Evolutionary conservation across 2,888 invertebrate species (phyloP).

Genomic region (Marasmarcha lunaedactyla): DNA sequence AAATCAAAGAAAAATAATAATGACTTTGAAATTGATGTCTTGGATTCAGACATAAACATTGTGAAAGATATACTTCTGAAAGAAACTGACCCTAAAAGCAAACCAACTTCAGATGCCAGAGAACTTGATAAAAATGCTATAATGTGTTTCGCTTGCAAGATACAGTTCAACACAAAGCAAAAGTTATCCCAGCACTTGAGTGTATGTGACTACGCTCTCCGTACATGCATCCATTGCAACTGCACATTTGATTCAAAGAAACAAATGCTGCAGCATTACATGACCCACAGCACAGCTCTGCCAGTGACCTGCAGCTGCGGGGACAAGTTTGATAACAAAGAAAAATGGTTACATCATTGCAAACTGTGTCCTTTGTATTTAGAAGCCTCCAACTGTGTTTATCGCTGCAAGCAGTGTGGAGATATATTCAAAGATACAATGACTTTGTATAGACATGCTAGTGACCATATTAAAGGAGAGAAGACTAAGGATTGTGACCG

Average conservation of each 20-base stretch:
- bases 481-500: constrained; percentile 43
- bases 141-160: constrained; percentile 49
- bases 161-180: constrained; percentile 34
- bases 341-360: constrained; percentile 35
- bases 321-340: constrained; percentile 33
- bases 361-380: constrained; percentile 35
- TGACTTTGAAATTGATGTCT: constrained; percentile 48
- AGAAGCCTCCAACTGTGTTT: constrained; percentile 32
- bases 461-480: constrained; percentile 37
- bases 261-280: constrained; percentile 45
- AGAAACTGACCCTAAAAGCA: constrained; percentile 32
- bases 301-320: constrained; percentile 39
- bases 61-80: constrained; percentile 45
- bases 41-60: constrained; percentile 49
- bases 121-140: constrained; percentile 24
- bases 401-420: constrained; percentile 52
- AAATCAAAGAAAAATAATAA: background rate
- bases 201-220: constrained; percentile 39
- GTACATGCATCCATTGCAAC: constrained; percentile 48
- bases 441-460: constrained; percentile 46
- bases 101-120: constrained; percentile 6
- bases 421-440: constrained; percentile 41
- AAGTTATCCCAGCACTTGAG: constrained; percentile 47
- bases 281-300: constrained; percentile 27
- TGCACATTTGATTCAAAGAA: constrained; percentile 45